These are phyloP conservation scores for Nomada flava DNA, from an alignment of 2,888 invertebrate species.

Conservation along the genomic window DNA sequence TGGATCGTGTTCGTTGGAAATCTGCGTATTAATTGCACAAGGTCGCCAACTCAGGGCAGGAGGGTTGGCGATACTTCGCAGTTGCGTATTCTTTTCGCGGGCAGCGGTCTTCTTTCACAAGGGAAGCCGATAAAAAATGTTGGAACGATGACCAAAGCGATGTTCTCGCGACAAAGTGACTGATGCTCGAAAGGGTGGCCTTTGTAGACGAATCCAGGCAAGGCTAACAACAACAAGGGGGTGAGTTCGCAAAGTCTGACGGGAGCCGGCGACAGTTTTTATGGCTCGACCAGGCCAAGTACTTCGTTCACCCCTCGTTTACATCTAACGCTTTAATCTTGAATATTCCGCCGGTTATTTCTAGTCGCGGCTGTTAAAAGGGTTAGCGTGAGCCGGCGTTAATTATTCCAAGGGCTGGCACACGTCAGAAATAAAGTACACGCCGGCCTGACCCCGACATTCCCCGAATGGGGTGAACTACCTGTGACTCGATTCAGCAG, in stretches of 20 bases:
- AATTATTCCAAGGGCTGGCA: constrained; percentile 60
- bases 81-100: background rate
- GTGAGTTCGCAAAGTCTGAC: constrained; percentile 18
- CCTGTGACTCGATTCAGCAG: constrained; percentile 61
- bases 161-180: background rate
- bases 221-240: background rate
- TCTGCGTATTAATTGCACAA: background rate
- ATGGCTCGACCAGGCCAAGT: constrained; percentile 14
- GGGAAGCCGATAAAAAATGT: constrained; percentile 5
- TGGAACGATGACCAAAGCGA: background rate
- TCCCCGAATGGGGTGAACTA: constrained; percentile 51
- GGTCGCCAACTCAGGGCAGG: background rate
- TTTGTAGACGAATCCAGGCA: constrained; percentile 37
- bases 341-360: constrained; percentile 64
- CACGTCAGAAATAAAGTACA: constrained; percentile 59
- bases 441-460: constrained; percentile 33
- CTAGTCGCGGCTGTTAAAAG: constrained; percentile 61
- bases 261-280: constrained; percentile 31
- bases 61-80: background rate
- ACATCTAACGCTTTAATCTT: constrained; percentile 62
- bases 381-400: constrained; percentile 60
- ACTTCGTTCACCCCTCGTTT: constrained; percentile 40
- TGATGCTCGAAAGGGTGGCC: background rate
- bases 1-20: background rate
- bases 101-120: background rate